Conservation (phyloP, 2,797 vertebrate genomes). For the Gorsachius magnificus region DNA sequence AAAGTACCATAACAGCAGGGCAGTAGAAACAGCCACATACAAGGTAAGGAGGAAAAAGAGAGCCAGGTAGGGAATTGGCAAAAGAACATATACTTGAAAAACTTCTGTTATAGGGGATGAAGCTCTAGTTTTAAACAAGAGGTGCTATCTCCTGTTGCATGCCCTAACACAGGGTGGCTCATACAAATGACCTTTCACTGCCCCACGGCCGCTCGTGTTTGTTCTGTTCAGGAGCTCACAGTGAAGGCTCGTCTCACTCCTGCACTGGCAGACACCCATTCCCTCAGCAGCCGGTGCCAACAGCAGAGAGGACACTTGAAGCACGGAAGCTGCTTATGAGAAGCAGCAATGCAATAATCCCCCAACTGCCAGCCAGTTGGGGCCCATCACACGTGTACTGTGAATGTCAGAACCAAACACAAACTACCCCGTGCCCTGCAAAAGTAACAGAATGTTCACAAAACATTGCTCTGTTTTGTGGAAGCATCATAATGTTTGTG, state of each 20-base stretch:
- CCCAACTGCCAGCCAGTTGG: too few relatives aligned
- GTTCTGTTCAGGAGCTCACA: background rate
- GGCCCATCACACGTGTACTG: background rate
- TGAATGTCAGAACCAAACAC: too few relatives aligned
- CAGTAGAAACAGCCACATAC: background rate
- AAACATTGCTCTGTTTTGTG: background rate
- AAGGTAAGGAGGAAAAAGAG: background rate
- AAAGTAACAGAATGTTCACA: background rate
- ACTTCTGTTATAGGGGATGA: background rate
- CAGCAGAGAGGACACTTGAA: too few relatives aligned
- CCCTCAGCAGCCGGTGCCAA: background rate
- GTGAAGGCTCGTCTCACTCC: background rate
- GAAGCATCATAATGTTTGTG: background rate
- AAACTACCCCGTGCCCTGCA: background rate
- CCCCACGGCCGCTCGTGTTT: rapidly evolving
- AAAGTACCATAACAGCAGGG: background rate
- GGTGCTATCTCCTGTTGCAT: too few relatives aligned
- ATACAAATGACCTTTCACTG: rapidly evolving
- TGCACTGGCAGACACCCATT: background rate
- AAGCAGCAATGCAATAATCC: too few relatives aligned
- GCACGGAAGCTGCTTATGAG: too few relatives aligned
- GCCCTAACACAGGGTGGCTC: too few relatives aligned
- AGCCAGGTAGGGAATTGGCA: background rate
- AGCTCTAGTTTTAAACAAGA: background rate
- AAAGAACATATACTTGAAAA: background rate